Percentiles rank a stretch among this genome's conserved stretches.
phyloP scores from a whole-genome alignment of 2,797 vertebrate species.

The Clamator glandarius region DNA sequence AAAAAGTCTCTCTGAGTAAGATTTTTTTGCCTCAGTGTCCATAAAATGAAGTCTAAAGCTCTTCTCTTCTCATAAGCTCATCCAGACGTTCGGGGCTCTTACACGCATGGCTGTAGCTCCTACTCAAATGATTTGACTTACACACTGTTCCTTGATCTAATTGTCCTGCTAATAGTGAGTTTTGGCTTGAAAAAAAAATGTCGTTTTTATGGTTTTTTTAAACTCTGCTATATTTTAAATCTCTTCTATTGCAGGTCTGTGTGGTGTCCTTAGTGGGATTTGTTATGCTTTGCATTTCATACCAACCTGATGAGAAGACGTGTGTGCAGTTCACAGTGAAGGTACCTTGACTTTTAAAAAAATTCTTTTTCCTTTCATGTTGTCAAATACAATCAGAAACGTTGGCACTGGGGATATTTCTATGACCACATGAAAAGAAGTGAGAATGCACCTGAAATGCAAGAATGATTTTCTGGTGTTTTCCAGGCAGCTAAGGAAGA shows the following conservation, averaged over 20 bases:
- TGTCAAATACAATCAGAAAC: not conserved
- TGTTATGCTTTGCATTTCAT: slow-evolving; percentile 89
- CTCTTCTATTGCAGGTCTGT: slow-evolving; percentile 82
- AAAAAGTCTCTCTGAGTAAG: not conserved
- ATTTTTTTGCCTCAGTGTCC: not conserved
- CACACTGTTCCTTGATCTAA: not conserved
- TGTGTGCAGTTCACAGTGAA: slow-evolving; percentile 89
- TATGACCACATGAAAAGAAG: not conserved
- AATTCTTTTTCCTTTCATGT: not conserved
- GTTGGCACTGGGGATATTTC: not conserved
- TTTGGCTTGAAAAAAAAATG: not conserved
- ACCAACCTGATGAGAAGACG: slow-evolving; percentile 89
- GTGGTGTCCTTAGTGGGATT: slow-evolving; percentile 89
- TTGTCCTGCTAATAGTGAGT: not conserved
- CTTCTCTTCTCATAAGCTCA: not conserved
- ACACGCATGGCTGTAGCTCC: not conserved
- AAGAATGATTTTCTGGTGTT: not conserved
- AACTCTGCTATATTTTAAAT: not conserved
- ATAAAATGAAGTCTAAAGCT: not conserved
- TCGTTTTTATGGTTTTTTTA: not conserved
- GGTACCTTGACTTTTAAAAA: slow-evolving; percentile 75
- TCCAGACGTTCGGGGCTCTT: not conserved
- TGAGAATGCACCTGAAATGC: slow-evolving; percentile 33
- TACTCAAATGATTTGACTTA: not conserved
- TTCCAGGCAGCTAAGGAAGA: slow-evolving; percentile 2